Evolutionary conservation across 2,888 invertebrate genomes (phyloP), one percentile per base, ranked within the genome.

Genomic region (Pteria penguin): DNA sequence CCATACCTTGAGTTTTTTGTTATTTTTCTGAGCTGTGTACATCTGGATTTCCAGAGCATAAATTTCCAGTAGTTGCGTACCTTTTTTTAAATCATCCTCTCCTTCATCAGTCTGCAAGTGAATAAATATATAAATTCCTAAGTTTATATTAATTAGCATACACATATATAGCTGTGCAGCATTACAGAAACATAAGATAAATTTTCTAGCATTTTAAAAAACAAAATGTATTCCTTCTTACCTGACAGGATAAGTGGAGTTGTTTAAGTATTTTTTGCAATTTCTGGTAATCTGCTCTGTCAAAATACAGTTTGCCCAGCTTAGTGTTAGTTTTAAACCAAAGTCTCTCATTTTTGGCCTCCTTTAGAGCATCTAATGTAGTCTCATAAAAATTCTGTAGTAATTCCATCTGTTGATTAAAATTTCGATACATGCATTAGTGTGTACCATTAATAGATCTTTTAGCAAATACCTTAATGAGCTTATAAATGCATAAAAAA

Each of bases 281-380:
- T 93, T 98, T 97, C 82, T 95, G 95, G 91, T 96, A 99, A 91
- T 99, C 98, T 68, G 95, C 96, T 76, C 98, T 94, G 93, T 99
- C 99, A 90, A 98, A 99, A 92, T 99, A 99, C 29, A 99, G 93
- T 93, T 99, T 99, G 62, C 99, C 99, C 85, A 99, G 93, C 93
- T 99, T 99, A 0, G 98, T 99, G 92, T 99, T 99, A 0, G 99
- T 99, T 93, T 99, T 99, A 92, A 99, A 99, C 99, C 99, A 99
- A 72, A 99, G 93, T 80, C 99, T 94, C 93, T 99, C 99, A 92
- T 99, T 99, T 92, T 99, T 99, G 0, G 99, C 98, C 94, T 99
- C 99, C 92, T 97, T 97, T 72, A 93, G 83, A 4, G 93, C 93
- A 75, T 93, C 93, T 33, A 93, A 84, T 1, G 93, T 93, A 36